phyloP scores from a whole-genome alignment of 2,888 invertebrate genomes.

The Ophioninae sp. region DNA sequence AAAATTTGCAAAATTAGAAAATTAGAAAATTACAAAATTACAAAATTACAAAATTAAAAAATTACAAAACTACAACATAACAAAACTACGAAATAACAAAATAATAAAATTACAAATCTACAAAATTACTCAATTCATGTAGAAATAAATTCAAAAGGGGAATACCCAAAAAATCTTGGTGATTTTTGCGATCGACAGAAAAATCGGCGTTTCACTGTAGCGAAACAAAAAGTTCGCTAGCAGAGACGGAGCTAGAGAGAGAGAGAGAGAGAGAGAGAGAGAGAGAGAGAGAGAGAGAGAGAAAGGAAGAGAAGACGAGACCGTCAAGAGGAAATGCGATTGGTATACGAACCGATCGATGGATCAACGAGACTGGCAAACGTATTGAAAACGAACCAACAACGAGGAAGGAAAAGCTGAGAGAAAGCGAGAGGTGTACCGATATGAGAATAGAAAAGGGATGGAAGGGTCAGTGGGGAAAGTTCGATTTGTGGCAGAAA shows the following conservation, averaged over 20 bases:
- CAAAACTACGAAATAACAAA: too few species aligned
- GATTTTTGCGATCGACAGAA: too few species aligned
- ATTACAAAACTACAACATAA: too few species aligned
- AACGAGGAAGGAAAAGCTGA: not conserved
- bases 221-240: conserved; percentile 49
- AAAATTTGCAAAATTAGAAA: too few species aligned
- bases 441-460: not conserved
- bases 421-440: not conserved
- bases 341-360: conserved; percentile 47
- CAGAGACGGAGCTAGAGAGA: conserved; percentile 36
- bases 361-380: conserved; percentile 42
- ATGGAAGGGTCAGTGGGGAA: conserved; percentile 9
- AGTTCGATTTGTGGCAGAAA: conserved; percentile 36
- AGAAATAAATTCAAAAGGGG: too few species aligned
- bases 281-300: conserved; percentile 28
- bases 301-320: too few species aligned
- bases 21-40: too few species aligned
- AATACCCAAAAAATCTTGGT: too few species aligned
- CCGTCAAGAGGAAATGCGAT: conserved; percentile 8
- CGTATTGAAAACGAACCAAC: conserved; percentile 38
- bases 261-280: conserved; percentile 33
- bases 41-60: too few species aligned
- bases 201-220: too few species aligned
- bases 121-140: too few species aligned
- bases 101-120: too few species aligned